Percentiles rank a stretch among this genome's conserved stretches.
These are phyloP conservation scores for Euleptes europaea DNA, from an alignment of 2,113 vertebrate species.

Conservation along the genomic window DNA sequence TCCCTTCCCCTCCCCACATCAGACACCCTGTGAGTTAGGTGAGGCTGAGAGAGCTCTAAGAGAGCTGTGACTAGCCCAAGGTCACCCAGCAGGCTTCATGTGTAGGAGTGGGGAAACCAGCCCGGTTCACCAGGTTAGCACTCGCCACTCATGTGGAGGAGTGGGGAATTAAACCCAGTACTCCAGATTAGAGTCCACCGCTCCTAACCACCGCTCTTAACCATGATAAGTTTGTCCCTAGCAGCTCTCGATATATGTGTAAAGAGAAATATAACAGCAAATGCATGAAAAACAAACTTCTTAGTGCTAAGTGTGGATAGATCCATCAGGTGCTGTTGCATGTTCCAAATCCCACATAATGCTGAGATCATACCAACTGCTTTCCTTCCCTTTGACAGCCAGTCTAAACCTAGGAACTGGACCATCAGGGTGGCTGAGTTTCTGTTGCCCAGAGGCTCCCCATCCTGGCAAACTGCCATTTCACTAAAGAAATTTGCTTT, in stretches of 20 bases:
- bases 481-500: constrained; percentile 44
- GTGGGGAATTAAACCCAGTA: too few species aligned
- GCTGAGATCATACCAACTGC: neutral
- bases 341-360: neutral
- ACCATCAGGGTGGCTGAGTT: constrained; percentile 25
- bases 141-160: too few species aligned
- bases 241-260: neutral
- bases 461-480: constrained; percentile 46
- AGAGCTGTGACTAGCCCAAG: too few species aligned
- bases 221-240: neutral
- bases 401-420: constrained; percentile 29
- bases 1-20: too few species aligned
- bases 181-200: too few species aligned
- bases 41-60: too few species aligned
- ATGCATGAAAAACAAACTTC: neutral
- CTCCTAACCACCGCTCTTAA: too few species aligned
- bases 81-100: too few species aligned
- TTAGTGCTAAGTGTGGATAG: neutral
- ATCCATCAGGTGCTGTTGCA: neutral
- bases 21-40: too few species aligned
- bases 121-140: too few species aligned
- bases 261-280: neutral
- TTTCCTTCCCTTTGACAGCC: constrained; percentile 35
- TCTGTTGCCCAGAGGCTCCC: constrained; percentile 42
- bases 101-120: too few species aligned